Evolutionary conservation across 2,797 vertebrate genomes (phyloP).

Genomic region (Buphagus erythrorhynchus): DNA sequence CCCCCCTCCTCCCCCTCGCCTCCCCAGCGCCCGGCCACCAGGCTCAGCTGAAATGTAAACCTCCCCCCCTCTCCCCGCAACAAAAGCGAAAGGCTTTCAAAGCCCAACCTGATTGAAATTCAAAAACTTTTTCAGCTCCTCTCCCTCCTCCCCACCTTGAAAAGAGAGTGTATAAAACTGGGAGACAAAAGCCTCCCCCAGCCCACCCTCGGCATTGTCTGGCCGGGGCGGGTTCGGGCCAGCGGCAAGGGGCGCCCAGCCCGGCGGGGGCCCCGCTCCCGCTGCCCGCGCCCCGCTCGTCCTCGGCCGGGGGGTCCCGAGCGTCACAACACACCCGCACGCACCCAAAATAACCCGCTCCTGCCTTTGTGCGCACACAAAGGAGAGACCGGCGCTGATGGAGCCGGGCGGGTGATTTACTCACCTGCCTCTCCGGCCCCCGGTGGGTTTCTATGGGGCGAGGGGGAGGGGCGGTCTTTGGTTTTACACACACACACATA

Average conservation of each 20-base stretch:
- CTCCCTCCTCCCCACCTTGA: constrained; percentile 76
- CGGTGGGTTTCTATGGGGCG: neutral
- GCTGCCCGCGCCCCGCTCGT: neutral
- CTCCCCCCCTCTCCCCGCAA: constrained; percentile 69
- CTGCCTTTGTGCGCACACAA: constrained; percentile 63
- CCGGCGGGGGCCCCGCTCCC: constrained; percentile 55
- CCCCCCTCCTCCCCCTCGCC: neutral
- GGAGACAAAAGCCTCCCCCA: constrained; percentile 74
- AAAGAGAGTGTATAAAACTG: constrained; percentile 78
- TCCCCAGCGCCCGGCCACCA: constrained; percentile 59
- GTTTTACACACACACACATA: neutral
- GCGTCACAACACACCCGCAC: constrained; percentile 40
- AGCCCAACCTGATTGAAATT: constrained; percentile 84
- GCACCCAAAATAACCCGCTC: constrained; percentile 53
- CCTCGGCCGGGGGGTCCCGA: neutral
- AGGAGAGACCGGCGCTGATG: constrained; percentile 18
- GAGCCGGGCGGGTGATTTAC: constrained; percentile 61
- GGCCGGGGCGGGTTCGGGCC: constrained; percentile 69
- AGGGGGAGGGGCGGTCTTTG: constrained; percentile 20
- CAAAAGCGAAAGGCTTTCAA: constrained; percentile 82
- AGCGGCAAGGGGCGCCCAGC: constrained; percentile 69
- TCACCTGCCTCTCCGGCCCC: constrained; percentile 66
- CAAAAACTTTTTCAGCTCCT: constrained; percentile 80
- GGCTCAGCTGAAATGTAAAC: constrained; percentile 76
- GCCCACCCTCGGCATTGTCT: constrained; percentile 77